phyloP scores from a whole-genome alignment of 2,888 invertebrate genomes.

The Ophioninae sp. region DNA sequence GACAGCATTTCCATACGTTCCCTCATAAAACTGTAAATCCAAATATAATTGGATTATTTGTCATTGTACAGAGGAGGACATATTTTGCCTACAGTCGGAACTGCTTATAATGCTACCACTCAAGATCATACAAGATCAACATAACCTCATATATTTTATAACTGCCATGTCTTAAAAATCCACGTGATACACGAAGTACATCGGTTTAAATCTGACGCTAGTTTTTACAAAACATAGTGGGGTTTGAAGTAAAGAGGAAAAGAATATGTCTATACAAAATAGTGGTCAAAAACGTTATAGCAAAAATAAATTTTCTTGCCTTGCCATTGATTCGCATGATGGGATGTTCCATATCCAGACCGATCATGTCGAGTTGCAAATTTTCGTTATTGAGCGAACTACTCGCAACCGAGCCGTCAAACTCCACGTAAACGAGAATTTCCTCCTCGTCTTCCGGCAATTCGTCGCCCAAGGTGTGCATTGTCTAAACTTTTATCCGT shows the following conservation, averaged over 20 bases:
- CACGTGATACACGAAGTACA: too few relatives aligned
- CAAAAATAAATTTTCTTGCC: constrained; percentile 80
- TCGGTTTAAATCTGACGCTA: not conserved
- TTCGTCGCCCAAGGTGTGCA: constrained; percentile 67
- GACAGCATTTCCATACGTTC: constrained; percentile 86
- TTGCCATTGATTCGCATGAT: constrained; percentile 87
- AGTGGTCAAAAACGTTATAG: not conserved
- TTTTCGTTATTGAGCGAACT: constrained; percentile 82
- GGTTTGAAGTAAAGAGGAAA: not conserved
- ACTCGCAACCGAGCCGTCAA: constrained; percentile 81
- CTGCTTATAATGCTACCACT: too few relatives aligned
- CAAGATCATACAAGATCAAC: too few relatives aligned
- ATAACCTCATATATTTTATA: too few relatives aligned
- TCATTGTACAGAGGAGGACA: not conserved
- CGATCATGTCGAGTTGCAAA: constrained; percentile 84
- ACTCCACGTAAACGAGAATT: constrained; percentile 84
- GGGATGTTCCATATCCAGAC: constrained; percentile 85
- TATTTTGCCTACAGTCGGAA: too few relatives aligned
- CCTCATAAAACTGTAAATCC: constrained; percentile 81
- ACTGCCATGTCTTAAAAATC: too few relatives aligned
- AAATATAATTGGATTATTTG: not conserved
- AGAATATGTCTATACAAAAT: not conserved
- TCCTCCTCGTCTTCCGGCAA: constrained; percentile 83
- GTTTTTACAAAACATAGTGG: not conserved
- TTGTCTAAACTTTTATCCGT: constrained; percentile 16